Conservation (phyloP, 2,113 vertebrate genomes). For the Stegostoma tigrinum region DNA sequence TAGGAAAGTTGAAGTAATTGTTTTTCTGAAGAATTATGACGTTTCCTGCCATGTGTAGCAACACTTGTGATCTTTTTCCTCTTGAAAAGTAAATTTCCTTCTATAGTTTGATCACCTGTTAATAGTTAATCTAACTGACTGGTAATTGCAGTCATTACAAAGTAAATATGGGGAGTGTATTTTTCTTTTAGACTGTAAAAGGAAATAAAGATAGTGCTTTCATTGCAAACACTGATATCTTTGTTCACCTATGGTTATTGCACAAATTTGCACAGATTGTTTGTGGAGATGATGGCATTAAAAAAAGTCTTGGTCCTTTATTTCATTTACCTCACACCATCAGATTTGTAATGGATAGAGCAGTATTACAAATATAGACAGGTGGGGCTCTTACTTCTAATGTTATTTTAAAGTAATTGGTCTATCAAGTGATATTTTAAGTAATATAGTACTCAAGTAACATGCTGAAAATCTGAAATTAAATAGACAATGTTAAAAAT, state of each 20-base stretch:
- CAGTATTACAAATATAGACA: neutral
- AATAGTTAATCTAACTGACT: slow-evolving; percentile 28
- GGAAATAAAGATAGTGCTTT: slow-evolving; percentile 14
- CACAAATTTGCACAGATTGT: slow-evolving; percentile 23
- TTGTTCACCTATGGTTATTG: slow-evolving; percentile 16
- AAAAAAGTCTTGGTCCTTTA: neutral
- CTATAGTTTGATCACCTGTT: slow-evolving; percentile 17
- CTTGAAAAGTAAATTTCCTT: neutral
- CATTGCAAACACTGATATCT: slow-evolving; percentile 24
- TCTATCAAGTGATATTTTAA: neutral
- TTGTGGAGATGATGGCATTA: neutral
- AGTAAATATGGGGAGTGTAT: slow-evolving; percentile 27
- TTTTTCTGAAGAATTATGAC: neutral
- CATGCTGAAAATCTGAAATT: neutral
- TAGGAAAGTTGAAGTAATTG: neutral
- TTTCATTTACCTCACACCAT: neutral
- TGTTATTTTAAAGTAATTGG: neutral
- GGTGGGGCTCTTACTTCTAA: neutral
- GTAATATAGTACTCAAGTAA: neutral
- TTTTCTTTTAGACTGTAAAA: slow-evolving; percentile 25
- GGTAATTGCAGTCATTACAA: slow-evolving; percentile 28
- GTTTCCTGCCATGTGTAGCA: neutral
- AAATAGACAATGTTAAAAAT: neutral
- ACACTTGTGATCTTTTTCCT: slow-evolving; percentile 10
- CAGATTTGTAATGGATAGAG: slow-evolving; percentile 7